A percentile compares a stretch with the other conserved stretches of the same genome.
These are phyloP conservation scores for Bactericera cockerelli DNA, from an alignment of 1,140 invertebrate genomes.

Conservation along the genomic window DNA sequence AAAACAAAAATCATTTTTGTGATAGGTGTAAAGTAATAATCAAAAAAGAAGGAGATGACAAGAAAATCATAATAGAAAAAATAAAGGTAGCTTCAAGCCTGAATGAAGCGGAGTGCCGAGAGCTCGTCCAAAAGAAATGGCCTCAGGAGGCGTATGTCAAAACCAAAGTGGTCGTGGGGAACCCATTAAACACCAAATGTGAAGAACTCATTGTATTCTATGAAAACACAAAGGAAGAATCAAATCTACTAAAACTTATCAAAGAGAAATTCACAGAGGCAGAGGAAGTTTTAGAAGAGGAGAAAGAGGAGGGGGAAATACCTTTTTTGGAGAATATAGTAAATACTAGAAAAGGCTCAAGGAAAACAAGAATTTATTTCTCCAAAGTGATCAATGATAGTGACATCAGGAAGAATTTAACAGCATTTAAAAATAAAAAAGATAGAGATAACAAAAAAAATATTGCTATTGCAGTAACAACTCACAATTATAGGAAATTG, in stretches of 20 bases:
- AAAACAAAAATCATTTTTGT: no score
- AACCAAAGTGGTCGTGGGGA: background rate
- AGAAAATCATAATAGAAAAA: background rate
- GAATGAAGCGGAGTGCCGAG: background rate
- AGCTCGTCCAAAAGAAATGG: background rate
- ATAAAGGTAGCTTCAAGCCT: background rate
- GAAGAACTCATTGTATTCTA: background rate
- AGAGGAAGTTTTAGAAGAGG: background rate
- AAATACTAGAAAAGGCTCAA: constrained; percentile 2
- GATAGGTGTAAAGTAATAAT: no score
- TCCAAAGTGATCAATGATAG: background rate
- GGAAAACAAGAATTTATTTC: constrained; percentile 3
- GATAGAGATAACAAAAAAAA: background rate
- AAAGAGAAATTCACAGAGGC: constrained; percentile 1
- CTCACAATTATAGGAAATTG: background rate
- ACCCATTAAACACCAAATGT: background rate
- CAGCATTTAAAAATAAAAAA: background rate
- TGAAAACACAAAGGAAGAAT: background rate
- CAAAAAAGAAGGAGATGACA: background rate
- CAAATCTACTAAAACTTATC: background rate
- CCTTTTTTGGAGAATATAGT: background rate
- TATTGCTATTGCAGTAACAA: background rate
- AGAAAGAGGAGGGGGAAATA: constrained; percentile 2
- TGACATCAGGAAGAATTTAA: background rate
- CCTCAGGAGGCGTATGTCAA: background rate